Base-by-base conservation (phyloP, 2,797 vertebrate genomes). In the Champsocephalus esox region DNA sequence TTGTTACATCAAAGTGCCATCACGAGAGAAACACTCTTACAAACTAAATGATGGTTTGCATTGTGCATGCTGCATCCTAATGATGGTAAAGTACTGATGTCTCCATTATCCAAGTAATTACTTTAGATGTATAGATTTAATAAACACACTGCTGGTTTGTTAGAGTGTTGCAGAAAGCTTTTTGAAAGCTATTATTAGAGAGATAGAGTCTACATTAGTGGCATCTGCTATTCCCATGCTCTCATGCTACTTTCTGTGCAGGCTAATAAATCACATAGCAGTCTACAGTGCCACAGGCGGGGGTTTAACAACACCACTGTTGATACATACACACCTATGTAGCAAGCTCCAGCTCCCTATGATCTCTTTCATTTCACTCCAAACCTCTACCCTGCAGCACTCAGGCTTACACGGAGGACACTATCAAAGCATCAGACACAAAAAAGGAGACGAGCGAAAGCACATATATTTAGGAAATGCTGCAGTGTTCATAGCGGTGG, bases 361-460 rank as follows among this genome's bases (percentile, higher is more conserved):
- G 87, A 92, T 93, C 85, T 85, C 86, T 84, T 87, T 89, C 83
- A 86, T 85, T 90, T 85, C 87, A 80, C 78, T 88, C 87, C 79
- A 91, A 84, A 79, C 81, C 84, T 83, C 77, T 78, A 81, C 71
- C 88, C 89, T 70, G 82, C 78, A 88, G 88, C 87, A 82, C 84
- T 82, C 85, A 69, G 70, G 66, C 86, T 73, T 78, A 75, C 87
- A 89, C 83, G 80, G 79, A 89, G 90, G 88, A 90, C 82, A 80
- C 70, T 86, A 87, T 92, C 90, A 91, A 89, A 90, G 90, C 87
- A 83, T 80, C 83, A 77, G 65, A 52, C 62, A 56, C 77, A 57
- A 14, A 44, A 72, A 41, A 57, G 54, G 75, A 84, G 81, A 68
- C 9, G 28, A 79, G 66, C 52, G n/a, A 57, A 45, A 73, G 84